A percentile compares a stretch with the other conserved stretches of the same genome.
These are phyloP conservation scores for Drosophila mulleri DNA, from an alignment of 2,888 invertebrate genomes.

Conservation along the genomic window DNA sequence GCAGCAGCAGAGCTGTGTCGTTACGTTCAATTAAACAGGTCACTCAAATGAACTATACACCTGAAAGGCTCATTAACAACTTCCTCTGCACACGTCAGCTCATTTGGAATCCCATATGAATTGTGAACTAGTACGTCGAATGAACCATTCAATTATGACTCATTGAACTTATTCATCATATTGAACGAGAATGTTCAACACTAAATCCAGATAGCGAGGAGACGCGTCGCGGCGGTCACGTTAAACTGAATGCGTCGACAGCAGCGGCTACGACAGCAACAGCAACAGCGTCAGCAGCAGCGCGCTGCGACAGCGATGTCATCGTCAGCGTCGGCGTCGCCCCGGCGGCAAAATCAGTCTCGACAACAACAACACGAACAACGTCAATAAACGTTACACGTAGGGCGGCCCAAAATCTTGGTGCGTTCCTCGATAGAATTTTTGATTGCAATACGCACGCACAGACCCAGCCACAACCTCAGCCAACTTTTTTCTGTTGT, in stretches of 20 bases:
- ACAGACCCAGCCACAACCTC: conserved; percentile 35
- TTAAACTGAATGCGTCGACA: conserved; percentile 72
- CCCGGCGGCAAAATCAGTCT: conserved; percentile 38
- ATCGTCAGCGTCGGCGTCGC: conserved; percentile 39
- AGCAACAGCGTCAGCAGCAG: conserved; percentile 26
- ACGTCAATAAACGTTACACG: conserved; percentile 47
- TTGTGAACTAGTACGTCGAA: background rate
- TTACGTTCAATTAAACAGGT: conserved; percentile 3
- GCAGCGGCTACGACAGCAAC: conserved; percentile 25
- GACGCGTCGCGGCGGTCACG: conserved; percentile 65
- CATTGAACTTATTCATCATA: conserved; percentile 6
- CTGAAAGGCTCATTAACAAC: background rate
- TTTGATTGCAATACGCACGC: conserved; percentile 76
- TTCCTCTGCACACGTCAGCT: background rate
- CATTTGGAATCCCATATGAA: background rate
- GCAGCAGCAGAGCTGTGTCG: conserved; percentile 15
- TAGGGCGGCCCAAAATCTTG: conserved; percentile 70
- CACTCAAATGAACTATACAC: background rate
- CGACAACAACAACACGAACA: conserved; percentile 24
- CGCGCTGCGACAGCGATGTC: conserved; percentile 16
- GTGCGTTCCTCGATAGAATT: conserved; percentile 75
- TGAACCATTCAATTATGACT: background rate
- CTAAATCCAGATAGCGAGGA: conserved; percentile 74
- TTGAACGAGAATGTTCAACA: conserved; percentile 10
- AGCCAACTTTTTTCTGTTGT: conserved; percentile 30